These are phyloP conservation scores for Alexandromys fortis DNA, from an alignment of 2,113 vertebrate species.

Conservation along the genomic window DNA sequence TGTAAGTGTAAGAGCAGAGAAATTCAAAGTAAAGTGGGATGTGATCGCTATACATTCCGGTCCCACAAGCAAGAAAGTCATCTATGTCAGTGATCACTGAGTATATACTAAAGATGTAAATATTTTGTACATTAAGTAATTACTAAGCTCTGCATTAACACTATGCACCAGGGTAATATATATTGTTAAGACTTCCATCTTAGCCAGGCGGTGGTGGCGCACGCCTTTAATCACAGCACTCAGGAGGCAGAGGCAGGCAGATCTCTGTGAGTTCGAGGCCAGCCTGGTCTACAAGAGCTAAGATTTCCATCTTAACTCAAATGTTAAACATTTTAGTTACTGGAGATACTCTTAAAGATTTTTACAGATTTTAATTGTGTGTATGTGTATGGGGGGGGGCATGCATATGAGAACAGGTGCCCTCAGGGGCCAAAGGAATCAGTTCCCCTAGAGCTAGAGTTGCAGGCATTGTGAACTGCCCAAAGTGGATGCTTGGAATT, in stretches of 20 bases:
- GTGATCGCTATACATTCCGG: not conserved
- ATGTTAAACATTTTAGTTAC: conserved; percentile 30
- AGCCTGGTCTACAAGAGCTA: not conserved
- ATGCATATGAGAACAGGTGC: too few species aligned
- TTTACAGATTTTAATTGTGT: not conserved
- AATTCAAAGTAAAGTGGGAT: conserved; percentile 10
- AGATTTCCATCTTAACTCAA: conserved; percentile 35
- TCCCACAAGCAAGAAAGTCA: not conserved
- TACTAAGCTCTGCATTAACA: not conserved
- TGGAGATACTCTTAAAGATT: not conserved
- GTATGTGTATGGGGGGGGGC: not conserved
- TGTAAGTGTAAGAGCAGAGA: conserved; percentile 30
- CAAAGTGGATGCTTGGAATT: not conserved
- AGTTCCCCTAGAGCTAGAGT: not conserved
- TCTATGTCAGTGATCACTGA: not conserved
- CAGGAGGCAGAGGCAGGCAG: too few species aligned
- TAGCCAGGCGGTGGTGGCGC: not conserved
- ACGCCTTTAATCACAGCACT: too few species aligned
- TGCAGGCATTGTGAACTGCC: not conserved
- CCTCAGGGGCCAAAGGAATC: not conserved
- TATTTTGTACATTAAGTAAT: not conserved
- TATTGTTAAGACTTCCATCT: conserved; percentile 21
- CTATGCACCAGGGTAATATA: not conserved
- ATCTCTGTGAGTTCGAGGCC: too few species aligned
- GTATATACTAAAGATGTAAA: not conserved